Percentiles rank a stretch among this genome's conserved stretches.
Evolutionary conservation across 1,140 invertebrate species (phyloP).

Genomic region (Temnothorax longispinosus): DNA sequence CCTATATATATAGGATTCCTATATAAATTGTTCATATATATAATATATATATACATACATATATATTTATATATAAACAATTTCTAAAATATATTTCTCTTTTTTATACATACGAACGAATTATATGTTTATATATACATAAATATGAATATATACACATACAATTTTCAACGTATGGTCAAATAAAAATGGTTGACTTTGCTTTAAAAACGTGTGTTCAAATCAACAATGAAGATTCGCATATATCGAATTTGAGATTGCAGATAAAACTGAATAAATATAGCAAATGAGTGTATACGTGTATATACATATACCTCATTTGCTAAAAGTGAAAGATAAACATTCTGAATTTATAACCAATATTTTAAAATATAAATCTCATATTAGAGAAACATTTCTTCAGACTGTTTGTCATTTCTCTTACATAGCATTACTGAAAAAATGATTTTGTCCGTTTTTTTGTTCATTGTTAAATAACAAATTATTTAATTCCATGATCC

Average conservation of each 20-base stretch:
- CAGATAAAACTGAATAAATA: conserved; percentile 86
- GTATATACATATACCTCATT: not conserved
- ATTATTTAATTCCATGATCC: not conserved
- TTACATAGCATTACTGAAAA: not conserved
- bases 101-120: not conserved
- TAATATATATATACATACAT: not conserved
- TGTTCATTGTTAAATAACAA: not conserved
- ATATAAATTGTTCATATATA: too few relatives aligned
- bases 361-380: not conserved
- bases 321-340: not conserved
- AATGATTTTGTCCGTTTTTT: not conserved
- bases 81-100: not conserved
- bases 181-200: conserved; percentile 93
- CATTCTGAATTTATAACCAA: not conserved
- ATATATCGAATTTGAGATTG: conserved; percentile 96
- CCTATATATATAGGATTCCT: not conserved
- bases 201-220: conserved; percentile 93
- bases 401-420: not conserved
- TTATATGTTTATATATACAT: not conserved
- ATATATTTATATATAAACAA: not conserved
- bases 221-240: conserved; percentile 95
- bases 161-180: not conserved
- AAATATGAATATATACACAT: not conserved
- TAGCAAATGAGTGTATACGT: not conserved
- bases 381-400: not conserved